Conservation (phyloP, 2,797 vertebrate genomes). For the Gymnodraco acuticeps region DNA sequence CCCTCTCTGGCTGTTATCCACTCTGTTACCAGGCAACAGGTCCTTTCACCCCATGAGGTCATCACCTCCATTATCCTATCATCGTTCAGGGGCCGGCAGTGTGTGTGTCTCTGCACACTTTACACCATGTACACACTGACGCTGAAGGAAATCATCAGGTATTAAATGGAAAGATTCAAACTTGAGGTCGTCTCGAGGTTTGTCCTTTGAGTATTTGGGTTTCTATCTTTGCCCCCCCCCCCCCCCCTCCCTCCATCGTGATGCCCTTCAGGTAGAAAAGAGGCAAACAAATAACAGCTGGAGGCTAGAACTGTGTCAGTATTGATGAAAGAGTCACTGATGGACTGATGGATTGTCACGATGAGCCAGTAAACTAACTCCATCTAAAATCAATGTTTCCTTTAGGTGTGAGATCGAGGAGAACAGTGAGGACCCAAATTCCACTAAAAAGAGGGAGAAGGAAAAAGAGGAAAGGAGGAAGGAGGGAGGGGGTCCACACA, state of each 20-base stretch:
- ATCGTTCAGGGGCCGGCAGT: constrained; percentile 56
- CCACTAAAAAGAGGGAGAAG: constrained; percentile 32
- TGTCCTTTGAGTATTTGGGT: neutral
- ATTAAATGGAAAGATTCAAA: constrained; percentile 25
- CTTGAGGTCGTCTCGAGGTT: constrained; percentile 5
- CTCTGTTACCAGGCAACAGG: constrained; percentile 84
- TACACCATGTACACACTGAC: neutral
- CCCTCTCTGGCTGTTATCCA: constrained; percentile 60
- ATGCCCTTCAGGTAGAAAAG: constrained; percentile 4
- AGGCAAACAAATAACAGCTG: neutral
- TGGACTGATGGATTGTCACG: no score
- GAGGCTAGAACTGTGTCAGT: neutral
- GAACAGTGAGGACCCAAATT: constrained; percentile 42
- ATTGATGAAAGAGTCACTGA: neutral
- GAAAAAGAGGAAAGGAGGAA: constrained; percentile 12
- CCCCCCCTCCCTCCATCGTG: neutral
- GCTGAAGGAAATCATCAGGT: constrained; percentile 11
- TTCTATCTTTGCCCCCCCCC: neutral
- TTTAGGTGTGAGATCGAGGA: constrained; percentile 7
- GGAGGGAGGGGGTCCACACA: constrained; percentile 65
- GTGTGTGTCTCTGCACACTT: constrained; percentile 31
- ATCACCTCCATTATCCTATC: constrained; percentile 81
- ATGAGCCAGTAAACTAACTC: neutral
- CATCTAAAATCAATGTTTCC: constrained; percentile 8
- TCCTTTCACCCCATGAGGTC: constrained; percentile 82